A percentile compares a stretch with the other conserved stretches of the same genome.
These are phyloP conservation scores for Catharus bicknelli DNA, from an alignment of 2,113 vertebrate species.

Conservation along the genomic window DNA sequence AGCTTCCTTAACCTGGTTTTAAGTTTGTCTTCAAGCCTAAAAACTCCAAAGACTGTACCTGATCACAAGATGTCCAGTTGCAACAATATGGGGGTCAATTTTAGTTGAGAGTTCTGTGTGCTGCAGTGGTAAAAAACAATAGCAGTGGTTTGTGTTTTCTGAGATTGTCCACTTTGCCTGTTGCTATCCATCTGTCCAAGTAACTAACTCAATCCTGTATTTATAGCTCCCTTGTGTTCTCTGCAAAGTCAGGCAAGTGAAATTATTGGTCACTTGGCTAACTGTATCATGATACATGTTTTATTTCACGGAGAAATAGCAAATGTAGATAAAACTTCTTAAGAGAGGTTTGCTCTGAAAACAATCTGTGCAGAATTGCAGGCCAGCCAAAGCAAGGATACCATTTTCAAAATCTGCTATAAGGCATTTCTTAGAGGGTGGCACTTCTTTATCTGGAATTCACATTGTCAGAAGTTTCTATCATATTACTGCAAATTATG, in stretches of 20 bases:
- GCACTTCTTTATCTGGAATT: neutral
- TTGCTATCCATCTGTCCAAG: neutral
- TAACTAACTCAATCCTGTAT: neutral
- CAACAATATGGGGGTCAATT: neutral
- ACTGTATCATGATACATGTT: neutral
- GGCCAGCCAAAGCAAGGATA: neutral
- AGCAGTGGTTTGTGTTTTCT: neutral
- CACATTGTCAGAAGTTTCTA: neutral
- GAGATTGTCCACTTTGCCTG: neutral
- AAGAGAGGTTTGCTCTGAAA: neutral
- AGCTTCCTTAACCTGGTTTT: neutral
- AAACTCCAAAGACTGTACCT: neutral
- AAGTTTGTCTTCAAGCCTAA: neutral
- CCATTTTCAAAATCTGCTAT: neutral
- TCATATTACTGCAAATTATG: neutral
- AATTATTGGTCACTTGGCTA: neutral
- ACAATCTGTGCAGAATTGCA: neutral
- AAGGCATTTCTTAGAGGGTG: neutral
- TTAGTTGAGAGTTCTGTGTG: neutral
- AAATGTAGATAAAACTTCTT: neutral
- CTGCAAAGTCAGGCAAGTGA: neutral
- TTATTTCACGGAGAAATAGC: neutral
- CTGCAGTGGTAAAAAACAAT: neutral
- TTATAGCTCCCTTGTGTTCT: neutral
- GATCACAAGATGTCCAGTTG: neutral